Evolutionary conservation across 2,113 vertebrate genomes (phyloP).

Genomic region (Hiodon tergisus): DNA sequence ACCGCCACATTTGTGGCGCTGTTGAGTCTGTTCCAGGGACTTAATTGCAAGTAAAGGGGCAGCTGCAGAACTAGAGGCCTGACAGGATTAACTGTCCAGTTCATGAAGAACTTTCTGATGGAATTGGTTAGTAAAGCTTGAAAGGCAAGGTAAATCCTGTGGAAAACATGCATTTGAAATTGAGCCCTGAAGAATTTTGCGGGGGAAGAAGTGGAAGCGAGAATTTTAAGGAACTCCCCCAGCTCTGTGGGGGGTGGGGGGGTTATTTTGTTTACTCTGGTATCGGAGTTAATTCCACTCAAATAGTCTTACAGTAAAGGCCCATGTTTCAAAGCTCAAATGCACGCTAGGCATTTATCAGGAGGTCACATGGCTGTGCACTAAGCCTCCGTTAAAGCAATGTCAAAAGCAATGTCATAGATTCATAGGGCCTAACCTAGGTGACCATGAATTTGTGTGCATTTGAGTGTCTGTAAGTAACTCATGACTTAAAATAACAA

Average conservation of each 20-base stretch:
- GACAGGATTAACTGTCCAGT: background rate
- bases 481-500: no score
- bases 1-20: background rate
- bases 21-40: background rate
- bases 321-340: conserved; percentile 29
- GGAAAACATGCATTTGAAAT: background rate
- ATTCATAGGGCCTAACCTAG: background rate
- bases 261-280: background rate
- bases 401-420: conserved; percentile 29
- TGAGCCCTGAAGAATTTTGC: background rate
- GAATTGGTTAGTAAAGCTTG: background rate
- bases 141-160: no score
- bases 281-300: conserved; percentile 34
- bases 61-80: background rate
- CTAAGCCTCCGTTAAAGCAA: conserved; percentile 16
- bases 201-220: background rate
- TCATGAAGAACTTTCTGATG: background rate
- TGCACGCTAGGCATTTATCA: conserved; percentile 25
- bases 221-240: background rate
- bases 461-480: background rate
- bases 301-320: background rate
- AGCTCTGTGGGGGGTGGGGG: background rate
- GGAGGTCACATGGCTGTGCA: conserved; percentile 30
- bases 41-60: background rate
- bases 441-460: background rate